These are phyloP conservation scores for Lithophane socia DNA, from an alignment of 2,888 invertebrate species.

Conservation along the genomic window DNA sequence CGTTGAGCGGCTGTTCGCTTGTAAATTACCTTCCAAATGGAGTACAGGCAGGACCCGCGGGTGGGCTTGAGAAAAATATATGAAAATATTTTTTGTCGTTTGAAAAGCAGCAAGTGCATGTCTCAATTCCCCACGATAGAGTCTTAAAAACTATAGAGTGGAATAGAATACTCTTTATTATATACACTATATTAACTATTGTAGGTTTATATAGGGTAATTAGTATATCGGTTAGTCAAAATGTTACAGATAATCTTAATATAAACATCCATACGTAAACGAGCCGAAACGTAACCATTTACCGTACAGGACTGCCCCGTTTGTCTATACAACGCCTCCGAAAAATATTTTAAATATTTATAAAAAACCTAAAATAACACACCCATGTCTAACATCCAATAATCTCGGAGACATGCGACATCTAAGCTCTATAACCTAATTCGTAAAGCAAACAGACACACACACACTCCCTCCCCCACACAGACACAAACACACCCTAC, in stretches of 20 bases:
- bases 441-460: slow-evolving; percentile 45
- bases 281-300: background rate
- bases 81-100: background rate
- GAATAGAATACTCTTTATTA: background rate
- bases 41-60: slow-evolving; percentile 30
- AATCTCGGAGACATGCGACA: slow-evolving; percentile 36
- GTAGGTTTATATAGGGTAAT: too few species aligned
- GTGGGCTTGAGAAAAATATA: background rate
- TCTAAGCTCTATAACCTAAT: slow-evolving; percentile 49
- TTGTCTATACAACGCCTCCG: background rate
- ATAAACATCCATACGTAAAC: too few species aligned
- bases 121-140: background rate
- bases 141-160: background rate
- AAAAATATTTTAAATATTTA: slow-evolving; percentile 1
- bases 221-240: background rate
- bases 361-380: slow-evolving; percentile 12
- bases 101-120: background rate
- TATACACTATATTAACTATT: too few species aligned
- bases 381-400: slow-evolving; percentile 43
- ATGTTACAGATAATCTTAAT: background rate
- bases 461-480: slow-evolving; percentile 14
- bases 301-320: background rate
- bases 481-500: slow-evolving; percentile 24
- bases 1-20: slow-evolving; percentile 42
- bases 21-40: slow-evolving; percentile 57